Evolutionary conservation across 1,140 invertebrate species (phyloP).

Genomic region (Calycopis cecrops): DNA sequence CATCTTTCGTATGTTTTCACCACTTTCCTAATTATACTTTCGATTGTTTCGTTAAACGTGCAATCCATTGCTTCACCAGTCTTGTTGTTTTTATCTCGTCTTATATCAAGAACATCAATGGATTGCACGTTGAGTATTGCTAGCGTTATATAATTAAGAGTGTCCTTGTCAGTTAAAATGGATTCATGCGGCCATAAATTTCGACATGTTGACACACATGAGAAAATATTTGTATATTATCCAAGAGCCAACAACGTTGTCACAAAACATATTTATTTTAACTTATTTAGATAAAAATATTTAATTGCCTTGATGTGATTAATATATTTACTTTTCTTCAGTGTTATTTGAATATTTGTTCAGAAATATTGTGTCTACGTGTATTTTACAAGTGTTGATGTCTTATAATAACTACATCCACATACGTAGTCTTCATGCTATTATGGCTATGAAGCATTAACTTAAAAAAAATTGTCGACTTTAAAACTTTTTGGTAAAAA

Average conservation of each 20-base stretch:
- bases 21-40: slow-evolving; percentile 22
- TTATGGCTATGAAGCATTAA: no score
- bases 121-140: slow-evolving; percentile 9
- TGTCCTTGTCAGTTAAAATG: slow-evolving; percentile 47
- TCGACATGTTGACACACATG: slow-evolving; percentile 54
- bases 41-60: slow-evolving; percentile 25
- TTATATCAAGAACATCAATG: slow-evolving; percentile 34
- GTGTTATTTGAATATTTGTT: slow-evolving; percentile 45
- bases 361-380: slow-evolving; percentile 25
- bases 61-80: slow-evolving; percentile 29
- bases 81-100: slow-evolving; percentile 23
- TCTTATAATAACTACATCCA: slow-evolving; percentile 13
- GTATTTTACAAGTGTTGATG: slow-evolving; percentile 18
- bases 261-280: slow-evolving; percentile 56
- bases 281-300: slow-evolving; percentile 62
- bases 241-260: slow-evolving; percentile 51
- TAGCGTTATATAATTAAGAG: slow-evolving; percentile 14
- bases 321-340: slow-evolving; percentile 44
- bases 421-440: no score
- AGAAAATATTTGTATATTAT: slow-evolving; percentile 64
- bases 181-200: slow-evolving; percentile 59
- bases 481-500: no score
- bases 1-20: slow-evolving; percentile 39
- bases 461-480: no score
- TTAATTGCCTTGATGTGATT: slow-evolving; percentile 55